phyloP scores from a whole-genome alignment of 1,140 invertebrate genomes.

The Battus philenor region DNA sequence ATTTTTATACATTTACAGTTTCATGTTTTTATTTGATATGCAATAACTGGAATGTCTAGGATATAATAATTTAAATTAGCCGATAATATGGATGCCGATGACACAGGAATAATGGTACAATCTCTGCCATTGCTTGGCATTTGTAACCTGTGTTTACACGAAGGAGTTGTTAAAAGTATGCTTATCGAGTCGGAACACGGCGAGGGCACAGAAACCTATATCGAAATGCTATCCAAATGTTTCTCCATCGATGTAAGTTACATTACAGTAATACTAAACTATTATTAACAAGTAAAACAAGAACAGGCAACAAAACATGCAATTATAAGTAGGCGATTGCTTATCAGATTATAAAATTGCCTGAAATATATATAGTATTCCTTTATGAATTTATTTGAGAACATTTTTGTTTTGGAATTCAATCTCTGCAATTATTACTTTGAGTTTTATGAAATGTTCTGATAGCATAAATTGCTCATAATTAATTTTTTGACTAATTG shows the following conservation, averaged over 20 bases:
- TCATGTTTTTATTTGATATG: neutral
- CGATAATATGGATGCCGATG: constrained; percentile 2
- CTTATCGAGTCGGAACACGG: constrained; percentile 34
- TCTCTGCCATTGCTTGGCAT: constrained; percentile 48
- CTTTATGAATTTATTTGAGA: no score
- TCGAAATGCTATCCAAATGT: constrained; percentile 52
- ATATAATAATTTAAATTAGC: neutral
- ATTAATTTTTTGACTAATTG: no score
- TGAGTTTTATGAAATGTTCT: no score
- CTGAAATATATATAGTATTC: no score
- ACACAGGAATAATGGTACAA: constrained; percentile 53
- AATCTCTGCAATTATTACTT: no score
- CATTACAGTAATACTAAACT: no score
- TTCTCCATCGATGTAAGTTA: constrained; percentile 64
- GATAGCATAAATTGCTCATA: no score
- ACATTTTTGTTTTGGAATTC: no score
- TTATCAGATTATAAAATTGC: no score
- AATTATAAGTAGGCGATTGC: no score
- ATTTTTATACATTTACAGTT: neutral
- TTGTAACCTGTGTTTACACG: constrained; percentile 56
- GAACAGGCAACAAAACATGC: no score
- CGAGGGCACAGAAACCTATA: constrained; percentile 37
- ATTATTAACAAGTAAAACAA: no score
- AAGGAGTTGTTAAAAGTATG: constrained; percentile 61
- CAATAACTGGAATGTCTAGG: neutral